A percentile compares a stretch with the other conserved stretches of the same genome.
Evolutionary conservation across 2,888 invertebrate genomes (phyloP).

Genomic region (Neoitamus cyanurus): DNA sequence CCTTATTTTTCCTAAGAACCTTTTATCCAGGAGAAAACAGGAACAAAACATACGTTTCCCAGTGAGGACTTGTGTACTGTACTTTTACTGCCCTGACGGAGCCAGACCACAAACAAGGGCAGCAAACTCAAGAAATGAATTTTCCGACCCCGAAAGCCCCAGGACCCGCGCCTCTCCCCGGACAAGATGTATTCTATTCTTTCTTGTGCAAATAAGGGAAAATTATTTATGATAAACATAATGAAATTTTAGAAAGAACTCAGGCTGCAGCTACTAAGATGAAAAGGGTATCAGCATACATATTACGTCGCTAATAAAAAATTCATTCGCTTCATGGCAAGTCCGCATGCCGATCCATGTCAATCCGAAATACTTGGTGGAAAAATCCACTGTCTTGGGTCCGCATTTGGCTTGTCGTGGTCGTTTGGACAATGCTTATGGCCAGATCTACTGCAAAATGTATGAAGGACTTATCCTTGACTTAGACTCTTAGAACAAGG

Average conservation of each 20-base stretch:
- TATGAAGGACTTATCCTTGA: background rate
- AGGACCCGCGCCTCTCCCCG: background rate
- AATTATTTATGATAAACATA: conserved; percentile 42
- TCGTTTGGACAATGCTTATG: background rate
- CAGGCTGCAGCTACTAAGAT: background rate
- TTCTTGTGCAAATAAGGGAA: conserved; percentile 26
- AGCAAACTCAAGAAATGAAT: conserved; percentile 13
- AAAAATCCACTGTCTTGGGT: background rate
- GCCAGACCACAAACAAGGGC: background rate
- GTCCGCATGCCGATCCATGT: background rate
- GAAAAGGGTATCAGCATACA: conserved; percentile 21
- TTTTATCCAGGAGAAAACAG: conserved; percentile 30
- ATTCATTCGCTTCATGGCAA: background rate
- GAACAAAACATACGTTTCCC: conserved; percentile 17
- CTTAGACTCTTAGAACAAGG: background rate
- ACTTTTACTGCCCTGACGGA: background rate
- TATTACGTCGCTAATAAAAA: conserved; percentile 13
- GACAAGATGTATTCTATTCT: conserved; percentile 37
- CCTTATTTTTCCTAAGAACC: conserved; percentile 30
- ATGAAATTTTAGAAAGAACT: conserved; percentile 33
- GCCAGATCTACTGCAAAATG: background rate
- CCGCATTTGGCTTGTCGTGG: background rate
- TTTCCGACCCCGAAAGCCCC: conserved; percentile 7
- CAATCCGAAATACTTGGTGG: background rate
- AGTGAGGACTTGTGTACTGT: background rate